A percentile compares a stretch with the other conserved stretches of the same genome.
These are phyloP conservation scores for Alligator sinensis DNA, from an alignment of 2,113 vertebrate genomes.

Conservation along the genomic window DNA sequence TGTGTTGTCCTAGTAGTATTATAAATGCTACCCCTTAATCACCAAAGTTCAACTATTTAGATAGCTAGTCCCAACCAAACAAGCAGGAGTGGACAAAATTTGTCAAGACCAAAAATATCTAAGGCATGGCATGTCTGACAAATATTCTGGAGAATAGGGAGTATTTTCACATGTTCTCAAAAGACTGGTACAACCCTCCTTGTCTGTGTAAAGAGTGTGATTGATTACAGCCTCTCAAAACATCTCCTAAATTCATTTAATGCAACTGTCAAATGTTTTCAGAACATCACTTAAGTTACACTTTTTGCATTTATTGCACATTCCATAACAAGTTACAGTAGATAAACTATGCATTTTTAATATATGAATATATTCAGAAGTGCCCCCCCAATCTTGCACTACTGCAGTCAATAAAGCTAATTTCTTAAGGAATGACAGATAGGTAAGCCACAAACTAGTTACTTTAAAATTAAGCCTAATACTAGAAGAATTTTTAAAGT, in stretches of 20 bases:
- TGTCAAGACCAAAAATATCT: too few species aligned
- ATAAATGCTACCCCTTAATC: neutral
- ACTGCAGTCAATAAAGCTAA: neutral
- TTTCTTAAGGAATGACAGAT: neutral
- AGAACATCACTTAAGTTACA: too few species aligned
- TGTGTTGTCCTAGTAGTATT: neutral
- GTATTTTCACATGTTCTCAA: neutral
- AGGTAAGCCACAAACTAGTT: neutral
- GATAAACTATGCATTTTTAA: neutral
- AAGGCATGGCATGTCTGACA: neutral
- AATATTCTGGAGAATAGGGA: neutral
- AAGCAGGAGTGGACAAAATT: too few species aligned
- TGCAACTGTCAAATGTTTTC: neutral
- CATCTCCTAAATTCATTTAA: neutral
- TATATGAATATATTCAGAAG: neutral
- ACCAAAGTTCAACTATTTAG: neutral
- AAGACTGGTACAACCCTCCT: neutral
- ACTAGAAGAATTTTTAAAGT: neutral
- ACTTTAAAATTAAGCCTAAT: neutral
- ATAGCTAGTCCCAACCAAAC: neutral
- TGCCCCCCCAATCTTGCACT: neutral
- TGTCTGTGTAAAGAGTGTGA: neutral
- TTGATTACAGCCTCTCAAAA: neutral
- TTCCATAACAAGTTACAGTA: too few species aligned
- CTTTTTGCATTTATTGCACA: too few species aligned